Conservation (phyloP, 1,140 invertebrate genomes). For the Antheraea pernyi region DNA sequence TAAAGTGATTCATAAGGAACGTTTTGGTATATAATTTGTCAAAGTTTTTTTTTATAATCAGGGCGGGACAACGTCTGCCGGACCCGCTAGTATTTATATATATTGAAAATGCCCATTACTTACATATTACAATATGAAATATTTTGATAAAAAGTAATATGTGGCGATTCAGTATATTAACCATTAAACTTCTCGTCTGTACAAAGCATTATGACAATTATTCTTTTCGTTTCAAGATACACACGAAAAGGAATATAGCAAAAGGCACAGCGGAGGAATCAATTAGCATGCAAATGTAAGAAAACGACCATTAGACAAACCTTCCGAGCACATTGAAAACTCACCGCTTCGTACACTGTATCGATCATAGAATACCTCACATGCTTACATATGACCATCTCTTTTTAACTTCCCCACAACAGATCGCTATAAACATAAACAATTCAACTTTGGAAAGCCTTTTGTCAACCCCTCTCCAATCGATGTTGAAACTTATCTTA, state of each 20-base stretch:
- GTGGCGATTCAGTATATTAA: too few species aligned
- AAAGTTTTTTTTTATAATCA: too few species aligned
- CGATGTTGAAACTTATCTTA: neutral
- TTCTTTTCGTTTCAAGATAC: slow-evolving; percentile 57
- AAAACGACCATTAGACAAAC: slow-evolving; percentile 72
- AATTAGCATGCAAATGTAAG: slow-evolving; percentile 78
- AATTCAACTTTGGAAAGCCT: slow-evolving; percentile 47
- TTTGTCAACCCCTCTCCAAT: slow-evolving; percentile 11
- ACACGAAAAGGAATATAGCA: slow-evolving; percentile 44
- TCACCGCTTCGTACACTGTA: slow-evolving; percentile 37
- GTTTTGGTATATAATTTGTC: too few species aligned
- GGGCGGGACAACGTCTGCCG: too few species aligned
- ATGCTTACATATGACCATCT: slow-evolving; percentile 73
- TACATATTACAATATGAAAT: too few species aligned
- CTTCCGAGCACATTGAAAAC: slow-evolving; percentile 45
- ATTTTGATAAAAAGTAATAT: too few species aligned
- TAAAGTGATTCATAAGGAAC: too few species aligned
- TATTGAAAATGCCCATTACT: too few species aligned
- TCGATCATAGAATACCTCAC: slow-evolving; percentile 70
- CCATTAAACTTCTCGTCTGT: slow-evolving; percentile 30
- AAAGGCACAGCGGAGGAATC: slow-evolving; percentile 50
- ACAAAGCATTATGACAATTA: slow-evolving; percentile 43
- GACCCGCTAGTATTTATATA: too few species aligned
- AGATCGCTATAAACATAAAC: slow-evolving; percentile 76
- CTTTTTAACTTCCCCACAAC: slow-evolving; percentile 74